Evolutionary conservation across 2,797 vertebrate species (phyloP).

Genomic region (Eulemur coronatus): DNA sequence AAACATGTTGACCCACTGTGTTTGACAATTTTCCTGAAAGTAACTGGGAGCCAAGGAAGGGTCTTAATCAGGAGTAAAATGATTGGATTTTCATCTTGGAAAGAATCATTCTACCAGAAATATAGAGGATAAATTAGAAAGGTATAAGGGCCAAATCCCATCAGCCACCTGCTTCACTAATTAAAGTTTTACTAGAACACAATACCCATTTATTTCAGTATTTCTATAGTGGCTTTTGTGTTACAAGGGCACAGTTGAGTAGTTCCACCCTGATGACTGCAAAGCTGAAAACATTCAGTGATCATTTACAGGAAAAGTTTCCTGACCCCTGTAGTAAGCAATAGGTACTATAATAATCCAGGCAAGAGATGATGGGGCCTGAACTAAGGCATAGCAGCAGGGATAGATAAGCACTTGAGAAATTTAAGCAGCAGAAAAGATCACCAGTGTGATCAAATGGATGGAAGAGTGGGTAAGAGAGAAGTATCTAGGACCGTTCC

Average conservation of each 20-base stretch:
- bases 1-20: background rate
- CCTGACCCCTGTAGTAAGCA: background rate
- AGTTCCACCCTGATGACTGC: background rate
- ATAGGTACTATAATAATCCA: background rate
- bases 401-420: background rate
- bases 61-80: background rate
- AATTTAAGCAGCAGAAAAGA: background rate
- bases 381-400: background rate
- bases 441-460: background rate
- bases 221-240: background rate
- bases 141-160: background rate
- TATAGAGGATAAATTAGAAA: background rate
- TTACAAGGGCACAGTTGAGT: background rate
- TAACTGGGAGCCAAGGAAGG: constrained; percentile 11
- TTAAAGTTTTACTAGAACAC: background rate
- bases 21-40: constrained; percentile 1
- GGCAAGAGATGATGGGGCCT: background rate
- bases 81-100: background rate
- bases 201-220: background rate
- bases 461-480: background rate
- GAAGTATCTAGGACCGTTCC: background rate
- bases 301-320: background rate
- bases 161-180: background rate
- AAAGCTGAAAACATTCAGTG: background rate
- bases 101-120: background rate